A percentile compares a stretch with the other conserved stretches of the same genome.
Evolutionary conservation across 2,888 invertebrate species (phyloP).

Genomic region (Taphrorychus bicolor): DNA sequence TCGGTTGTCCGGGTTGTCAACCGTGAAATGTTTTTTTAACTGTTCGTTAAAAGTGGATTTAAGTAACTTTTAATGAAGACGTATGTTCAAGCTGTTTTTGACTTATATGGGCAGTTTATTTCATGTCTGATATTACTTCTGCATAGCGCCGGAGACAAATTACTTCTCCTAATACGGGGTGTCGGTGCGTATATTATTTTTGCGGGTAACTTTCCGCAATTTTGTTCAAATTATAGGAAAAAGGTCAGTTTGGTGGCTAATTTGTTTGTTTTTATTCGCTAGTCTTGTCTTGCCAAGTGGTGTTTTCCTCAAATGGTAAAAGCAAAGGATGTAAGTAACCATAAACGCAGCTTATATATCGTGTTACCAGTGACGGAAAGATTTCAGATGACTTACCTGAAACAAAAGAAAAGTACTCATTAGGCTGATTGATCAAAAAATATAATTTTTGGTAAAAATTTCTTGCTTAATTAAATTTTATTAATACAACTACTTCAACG

Average conservation of each 20-base stretch:
- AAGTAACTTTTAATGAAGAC: conserved; percentile 2
- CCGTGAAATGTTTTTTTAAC: neutral
- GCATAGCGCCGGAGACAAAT: neutral
- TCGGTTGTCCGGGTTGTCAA: neutral
- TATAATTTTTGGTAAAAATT: neutral
- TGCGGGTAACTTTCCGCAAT: neutral
- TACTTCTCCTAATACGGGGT: neutral
- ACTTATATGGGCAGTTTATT: conserved; percentile 2
- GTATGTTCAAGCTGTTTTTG: conserved; percentile 1
- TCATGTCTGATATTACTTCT: neutral
- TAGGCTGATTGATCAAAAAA: neutral
- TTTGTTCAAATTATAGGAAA: neutral
- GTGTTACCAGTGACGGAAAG: neutral
- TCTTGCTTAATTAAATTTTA: no score
- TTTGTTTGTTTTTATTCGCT: neutral
- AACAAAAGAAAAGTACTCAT: conserved; percentile 4
- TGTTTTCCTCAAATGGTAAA: neutral
- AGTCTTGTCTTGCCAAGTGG: neutral
- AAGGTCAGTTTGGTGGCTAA: neutral
- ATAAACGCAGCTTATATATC: neutral
- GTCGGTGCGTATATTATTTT: neutral
- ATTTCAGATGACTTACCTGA: neutral
- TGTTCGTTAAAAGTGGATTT: conserved; percentile 3
- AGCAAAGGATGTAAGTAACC: neutral
- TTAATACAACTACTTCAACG: no score